Evolutionary conservation across 2,113 vertebrate species (phyloP), one percentile per base, ranked within the genome.

Genomic region (Odobenus rosmarus): DNA sequence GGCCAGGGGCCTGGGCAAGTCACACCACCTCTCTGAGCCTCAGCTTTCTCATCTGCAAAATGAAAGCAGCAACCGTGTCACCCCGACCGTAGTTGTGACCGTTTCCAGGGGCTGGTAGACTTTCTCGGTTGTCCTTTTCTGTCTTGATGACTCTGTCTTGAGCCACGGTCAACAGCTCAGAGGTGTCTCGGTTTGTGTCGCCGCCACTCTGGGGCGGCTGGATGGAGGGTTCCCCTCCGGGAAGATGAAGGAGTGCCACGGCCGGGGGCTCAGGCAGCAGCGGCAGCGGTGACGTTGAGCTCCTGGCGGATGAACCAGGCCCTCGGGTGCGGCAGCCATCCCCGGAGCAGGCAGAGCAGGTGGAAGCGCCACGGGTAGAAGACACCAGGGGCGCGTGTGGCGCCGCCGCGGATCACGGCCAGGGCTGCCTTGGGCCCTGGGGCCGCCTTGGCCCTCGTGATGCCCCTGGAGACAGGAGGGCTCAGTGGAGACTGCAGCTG

Each of bases 311-410:
- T 97, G 4, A 99, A 4, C 57, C 93, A 97, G 96, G 98, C 96
- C 71, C 97, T 96, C 0, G 81, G 0, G 15, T 3, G 77, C 36
- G 99, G 99, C 77, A 98, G 98, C 99, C 99, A 98, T 59, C 99
- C 99, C 97, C 99, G 98, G 74, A 96, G 74, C n/a, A 98, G 9
- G 74, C 91, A 88, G 1, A 98, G 0, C 10, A 98, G 42, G 55
- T 87, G 95, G 82, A 98, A 98, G 97, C 98, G 99, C 99, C 98
- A 98, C 0, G 99, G 99, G 97, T 99, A 99, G 98, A 98, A 99
- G 14, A 99, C 57, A 69, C 99, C 99, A 0, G 21, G 39, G 13
- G 98, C 83, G 13, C 98, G 98, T 0, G 94, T 97, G 1, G 99
- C 98, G 16, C 99, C 99, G 0, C 99, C 99, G 0, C 61, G 98